These are phyloP conservation scores for Todus mexicanus DNA, from an alignment of 2,797 vertebrate genomes.

Conservation along the genomic window DNA sequence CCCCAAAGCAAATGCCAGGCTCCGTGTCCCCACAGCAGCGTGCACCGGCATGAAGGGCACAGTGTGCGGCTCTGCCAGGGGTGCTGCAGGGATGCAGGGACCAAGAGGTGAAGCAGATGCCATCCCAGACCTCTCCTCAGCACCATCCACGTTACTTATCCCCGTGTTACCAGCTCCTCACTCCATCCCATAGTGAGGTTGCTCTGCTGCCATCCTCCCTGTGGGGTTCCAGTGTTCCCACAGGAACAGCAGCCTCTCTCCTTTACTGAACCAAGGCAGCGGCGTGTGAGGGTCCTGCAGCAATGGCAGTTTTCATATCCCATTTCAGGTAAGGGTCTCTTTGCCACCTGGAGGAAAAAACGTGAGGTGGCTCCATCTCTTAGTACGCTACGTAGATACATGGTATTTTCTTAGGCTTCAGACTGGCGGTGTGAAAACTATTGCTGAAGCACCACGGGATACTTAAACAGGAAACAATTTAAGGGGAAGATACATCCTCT, in stretches of 20 bases:
- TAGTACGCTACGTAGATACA: not conserved
- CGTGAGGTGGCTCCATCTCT: not conserved
- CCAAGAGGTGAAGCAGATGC: not conserved
- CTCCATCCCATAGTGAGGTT: not conserved
- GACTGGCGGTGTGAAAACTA: not conserved
- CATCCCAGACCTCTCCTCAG: not conserved
- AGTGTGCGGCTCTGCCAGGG: not conserved
- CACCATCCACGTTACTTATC: not conserved
- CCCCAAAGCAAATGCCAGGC: not conserved
- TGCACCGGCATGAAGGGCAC: not conserved
- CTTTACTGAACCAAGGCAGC: fast-evolving
- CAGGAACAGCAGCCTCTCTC: not conserved
- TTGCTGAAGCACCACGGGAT: not conserved
- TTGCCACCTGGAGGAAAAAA: not conserved
- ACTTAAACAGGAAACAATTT: not conserved
- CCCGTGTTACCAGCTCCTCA: not conserved
- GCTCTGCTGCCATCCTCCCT: not conserved
- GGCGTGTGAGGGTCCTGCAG: not conserved
- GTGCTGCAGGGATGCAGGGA: not conserved
- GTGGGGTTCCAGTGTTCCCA: not conserved
- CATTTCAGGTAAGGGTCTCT: not conserved
- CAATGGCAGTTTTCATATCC: not conserved
- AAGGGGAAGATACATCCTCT: not conserved
- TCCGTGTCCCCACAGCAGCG: not conserved
- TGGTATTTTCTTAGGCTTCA: not conserved